Evolutionary conservation across 2,797 vertebrate genomes (phyloP), one percentile per base, ranked within the genome.

Genomic region (Coracias cyanogaster): DNA sequence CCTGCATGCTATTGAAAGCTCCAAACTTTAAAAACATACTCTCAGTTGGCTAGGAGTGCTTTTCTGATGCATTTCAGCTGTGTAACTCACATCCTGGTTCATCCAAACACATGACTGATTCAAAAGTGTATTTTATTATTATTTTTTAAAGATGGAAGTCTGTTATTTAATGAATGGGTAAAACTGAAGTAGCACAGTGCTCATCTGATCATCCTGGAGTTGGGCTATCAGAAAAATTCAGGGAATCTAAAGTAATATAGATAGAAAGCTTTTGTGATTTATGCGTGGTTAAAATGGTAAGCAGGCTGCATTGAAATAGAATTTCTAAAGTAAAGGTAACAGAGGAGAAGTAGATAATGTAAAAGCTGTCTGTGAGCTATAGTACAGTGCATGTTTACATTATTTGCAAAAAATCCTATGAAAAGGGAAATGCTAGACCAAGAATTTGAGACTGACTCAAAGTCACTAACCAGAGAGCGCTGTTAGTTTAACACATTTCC

Each of bases 61-160:
- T 92, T 85, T 82, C 55, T 96, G 94, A 96, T 92, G 64, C 20
- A 67, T 80, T 49, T 93, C 88, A 94, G 80, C 88, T 87, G 89
- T 95, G 73, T 78, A 60, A 69, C 85, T 94, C 95, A 46, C 24
- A 69, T 88, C 51, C 62, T 94, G 46, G 7, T 86, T 91, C 24
- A 28, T 62, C 58, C 62, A 86, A 82, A 67, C 71, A 72, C 64
- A 81, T 35, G 46, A 64, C 80, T 74, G 18, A 28, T 88, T 93
- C 74, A 91, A 49, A 77, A 54, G 48, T 41, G 49, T 48, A 69
- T n/a, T 83, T 57, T 25, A 29, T 2, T 1, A 24, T 31, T 54
- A 12, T 20, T n/a, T 55, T n/a, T n/a, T 55, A n/a, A 58, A 57
- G 18, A 11, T 45, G 31, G 10, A 80, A 69, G 16, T 7, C 0